Evolutionary conservation across 1,140 invertebrate species (phyloP).

Genomic region (roundworm (Caenorhabditis elegans)): DNA sequence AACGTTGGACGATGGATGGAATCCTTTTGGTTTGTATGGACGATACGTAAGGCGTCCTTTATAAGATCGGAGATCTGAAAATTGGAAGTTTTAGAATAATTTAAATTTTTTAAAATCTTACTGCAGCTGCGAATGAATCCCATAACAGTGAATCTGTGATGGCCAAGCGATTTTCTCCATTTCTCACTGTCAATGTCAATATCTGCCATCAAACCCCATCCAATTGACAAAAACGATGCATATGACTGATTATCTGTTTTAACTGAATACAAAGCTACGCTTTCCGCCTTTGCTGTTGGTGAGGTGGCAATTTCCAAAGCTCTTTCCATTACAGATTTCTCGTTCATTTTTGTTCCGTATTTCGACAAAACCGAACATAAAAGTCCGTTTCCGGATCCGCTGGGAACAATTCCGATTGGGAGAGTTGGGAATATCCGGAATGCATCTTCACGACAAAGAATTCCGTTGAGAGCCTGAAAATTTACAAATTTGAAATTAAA

Average conservation of each 20-base stretch:
- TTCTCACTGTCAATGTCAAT: conserved; percentile 59
- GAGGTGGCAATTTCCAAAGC: conserved; percentile 44
- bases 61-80: background rate
- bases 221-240: conserved; percentile 53
- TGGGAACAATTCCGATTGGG: conserved; percentile 54
- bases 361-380: conserved; percentile 51
- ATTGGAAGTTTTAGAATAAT: background rate
- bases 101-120: conserved; percentile 25
- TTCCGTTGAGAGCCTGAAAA: conserved; percentile 51
- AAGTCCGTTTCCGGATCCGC: conserved; percentile 57
- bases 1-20: background rate
- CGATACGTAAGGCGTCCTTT: conserved; percentile 6
- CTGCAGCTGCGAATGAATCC: conserved; percentile 48
- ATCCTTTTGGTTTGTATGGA: background rate
- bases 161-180: conserved; percentile 52
- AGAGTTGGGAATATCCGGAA: conserved; percentile 42
- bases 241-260: conserved; percentile 44
- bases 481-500: too few relatives aligned
- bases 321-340: conserved; percentile 44
- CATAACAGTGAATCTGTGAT: conserved; percentile 46
- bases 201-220: conserved; percentile 58
- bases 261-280: conserved; percentile 50
- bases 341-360: conserved; percentile 36
- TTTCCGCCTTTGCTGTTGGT: conserved; percentile 10
- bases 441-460: conserved; percentile 42